These are phyloP conservation scores for Gobiocypris rarus DNA, from an alignment of 2,113 vertebrate species.

Conservation along the genomic window DNA sequence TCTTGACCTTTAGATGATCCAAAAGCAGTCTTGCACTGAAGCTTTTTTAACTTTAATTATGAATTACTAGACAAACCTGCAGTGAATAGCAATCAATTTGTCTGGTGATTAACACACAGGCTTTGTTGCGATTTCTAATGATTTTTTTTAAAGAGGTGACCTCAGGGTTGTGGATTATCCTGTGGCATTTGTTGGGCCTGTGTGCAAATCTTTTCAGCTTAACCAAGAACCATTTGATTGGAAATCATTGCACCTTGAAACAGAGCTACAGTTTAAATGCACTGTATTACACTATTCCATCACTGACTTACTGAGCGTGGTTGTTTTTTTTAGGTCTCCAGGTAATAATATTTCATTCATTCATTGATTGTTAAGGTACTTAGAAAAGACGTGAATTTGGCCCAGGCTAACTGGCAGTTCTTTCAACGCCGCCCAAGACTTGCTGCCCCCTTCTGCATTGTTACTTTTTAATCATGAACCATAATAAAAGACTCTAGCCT, in stretches of 20 bases:
- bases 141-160: conserved; percentile 24
- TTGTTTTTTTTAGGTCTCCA: too few species aligned
- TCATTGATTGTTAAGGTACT: background rate
- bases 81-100: conserved; percentile 55
- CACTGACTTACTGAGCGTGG: background rate
- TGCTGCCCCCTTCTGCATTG: background rate
- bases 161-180: conserved; percentile 50
- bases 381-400: background rate
- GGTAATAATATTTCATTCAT: background rate
- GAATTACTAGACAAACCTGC: conserved; percentile 63
- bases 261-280: background rate
- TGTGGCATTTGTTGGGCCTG: conserved; percentile 5
- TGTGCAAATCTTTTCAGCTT: conserved; percentile 36
- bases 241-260: background rate
- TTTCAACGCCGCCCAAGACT: background rate
- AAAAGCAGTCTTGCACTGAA: conserved; percentile 37
- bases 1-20: conserved; percentile 67
- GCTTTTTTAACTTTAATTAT: conserved; percentile 48
- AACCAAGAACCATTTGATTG: conserved; percentile 41
- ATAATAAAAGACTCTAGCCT: background rate
- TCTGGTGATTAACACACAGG: conserved; percentile 29
- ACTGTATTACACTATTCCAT: background rate
- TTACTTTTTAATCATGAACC: background rate
- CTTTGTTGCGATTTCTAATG: conserved; percentile 49
- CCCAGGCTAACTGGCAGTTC: background rate